These are phyloP conservation scores for Gambusia yucatana DNA, from an alignment of 2,797 vertebrate species.

Conservation along the genomic window DNA sequence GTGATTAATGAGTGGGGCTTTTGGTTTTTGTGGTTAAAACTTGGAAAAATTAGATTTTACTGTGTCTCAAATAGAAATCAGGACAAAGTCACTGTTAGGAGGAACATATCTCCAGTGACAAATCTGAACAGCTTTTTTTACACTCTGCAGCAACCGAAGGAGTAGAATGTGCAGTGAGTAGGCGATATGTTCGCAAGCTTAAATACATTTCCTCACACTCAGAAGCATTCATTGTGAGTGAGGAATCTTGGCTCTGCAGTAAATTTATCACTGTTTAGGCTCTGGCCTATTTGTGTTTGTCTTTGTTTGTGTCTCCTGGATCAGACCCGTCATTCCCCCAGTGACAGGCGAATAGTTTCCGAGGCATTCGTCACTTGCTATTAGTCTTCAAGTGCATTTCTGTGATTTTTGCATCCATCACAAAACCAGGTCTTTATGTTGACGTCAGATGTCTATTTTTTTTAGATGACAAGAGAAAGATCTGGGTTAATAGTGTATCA, in stretches of 20 bases:
- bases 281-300: slow-evolving; percentile 28
- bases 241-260: slow-evolving; percentile 18
- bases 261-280: slow-evolving; percentile 44
- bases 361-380: slow-evolving; percentile 59
- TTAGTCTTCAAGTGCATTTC: slow-evolving; percentile 58
- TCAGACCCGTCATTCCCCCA: slow-evolving; percentile 47
- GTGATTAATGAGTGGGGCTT: slow-evolving; percentile 14
- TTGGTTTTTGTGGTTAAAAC: slow-evolving; percentile 4
- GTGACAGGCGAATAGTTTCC: slow-evolving; percentile 36
- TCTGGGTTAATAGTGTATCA: slow-evolving; percentile 49
- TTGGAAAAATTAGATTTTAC: slow-evolving; percentile 1
- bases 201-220: slow-evolving; percentile 11
- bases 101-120: neutral
- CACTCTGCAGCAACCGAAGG: neutral
- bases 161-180: slow-evolving; percentile 3
- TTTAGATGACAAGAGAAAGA: slow-evolving; percentile 60
- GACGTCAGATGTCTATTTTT: slow-evolving; percentile 61
- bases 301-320: slow-evolving; percentile 30
- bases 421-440: slow-evolving; percentile 49
- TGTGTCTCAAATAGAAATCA: slow-evolving; percentile 9
- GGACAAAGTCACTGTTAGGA: neutral
- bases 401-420: slow-evolving; percentile 61
- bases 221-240: slow-evolving; percentile 8
- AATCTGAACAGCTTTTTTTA: neutral
- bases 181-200: neutral